Percentiles rank a stretch among this genome's conserved stretches.
Conservation (phyloP, 2,888 invertebrate species). For the Gasteruption jaculator region DNA sequence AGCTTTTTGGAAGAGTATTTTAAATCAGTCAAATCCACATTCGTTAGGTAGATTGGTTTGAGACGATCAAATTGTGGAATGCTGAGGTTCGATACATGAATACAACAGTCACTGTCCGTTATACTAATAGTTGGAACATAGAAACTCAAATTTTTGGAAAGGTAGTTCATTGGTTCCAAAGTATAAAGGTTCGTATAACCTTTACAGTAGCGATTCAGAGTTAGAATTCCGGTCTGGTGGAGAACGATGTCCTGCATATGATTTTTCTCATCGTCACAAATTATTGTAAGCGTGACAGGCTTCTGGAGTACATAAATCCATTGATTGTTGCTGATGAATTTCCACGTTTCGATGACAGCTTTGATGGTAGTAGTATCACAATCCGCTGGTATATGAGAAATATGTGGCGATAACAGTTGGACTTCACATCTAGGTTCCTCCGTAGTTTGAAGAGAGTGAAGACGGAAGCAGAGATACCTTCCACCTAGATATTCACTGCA, state of each 20-base stretch:
- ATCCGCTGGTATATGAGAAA: slow-evolving; percentile 14
- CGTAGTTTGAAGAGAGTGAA: slow-evolving; percentile 8
- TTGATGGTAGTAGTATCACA: slow-evolving; percentile 17
- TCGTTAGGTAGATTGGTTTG: slow-evolving; percentile 16
- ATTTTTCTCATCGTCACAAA: slow-evolving; percentile 12
- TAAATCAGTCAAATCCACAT: slow-evolving; percentile 20
- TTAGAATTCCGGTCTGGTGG: slow-evolving; percentile 9
- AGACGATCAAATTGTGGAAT: slow-evolving; percentile 7
- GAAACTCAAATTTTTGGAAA: slow-evolving; percentile 9
- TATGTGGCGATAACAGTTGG: slow-evolving; percentile 16
- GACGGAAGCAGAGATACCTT: slow-evolving; percentile 13
- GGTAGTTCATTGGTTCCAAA: slow-evolving; percentile 13
- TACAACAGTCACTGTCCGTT: slow-evolving; percentile 18
- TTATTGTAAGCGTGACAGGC: slow-evolving; percentile 18
- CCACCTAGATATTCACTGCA: slow-evolving; percentile 10
- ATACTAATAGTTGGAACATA: slow-evolving; percentile 18
- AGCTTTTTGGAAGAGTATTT: slow-evolving; percentile 22
- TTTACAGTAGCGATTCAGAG: slow-evolving; percentile 14
- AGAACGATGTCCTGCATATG: slow-evolving; percentile 21
- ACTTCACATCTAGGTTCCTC: slow-evolving; percentile 15
- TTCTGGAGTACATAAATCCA: slow-evolving; percentile 20
- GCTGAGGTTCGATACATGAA: slow-evolving; percentile 12
- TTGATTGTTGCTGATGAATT: slow-evolving; percentile 17
- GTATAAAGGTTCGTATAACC: slow-evolving; percentile 16
- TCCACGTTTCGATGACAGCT: slow-evolving; percentile 21